These are phyloP conservation scores for Corythornis vintsioides DNA, from an alignment of 2,113 vertebrate genomes.

Conservation along the genomic window DNA sequence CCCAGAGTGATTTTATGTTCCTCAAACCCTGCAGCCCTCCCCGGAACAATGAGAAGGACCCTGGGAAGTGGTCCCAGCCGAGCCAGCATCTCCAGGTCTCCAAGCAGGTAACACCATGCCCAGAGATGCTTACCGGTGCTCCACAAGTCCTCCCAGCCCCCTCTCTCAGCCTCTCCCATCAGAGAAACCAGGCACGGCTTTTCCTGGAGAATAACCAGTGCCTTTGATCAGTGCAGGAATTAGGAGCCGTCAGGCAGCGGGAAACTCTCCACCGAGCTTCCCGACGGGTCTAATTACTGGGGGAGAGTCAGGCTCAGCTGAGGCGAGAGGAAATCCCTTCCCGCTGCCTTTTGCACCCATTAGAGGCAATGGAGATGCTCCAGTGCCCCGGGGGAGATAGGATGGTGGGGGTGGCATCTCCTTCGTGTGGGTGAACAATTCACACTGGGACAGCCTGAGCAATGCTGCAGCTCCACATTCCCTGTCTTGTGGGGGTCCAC, in stretches of 20 bases:
- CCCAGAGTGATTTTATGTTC: constrained; percentile 94
- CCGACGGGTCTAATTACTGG: neutral
- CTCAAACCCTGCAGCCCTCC: constrained; percentile 88
- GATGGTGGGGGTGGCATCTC: neutral
- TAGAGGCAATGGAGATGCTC: neutral
- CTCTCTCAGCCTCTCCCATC: neutral
- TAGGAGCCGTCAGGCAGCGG: neutral
- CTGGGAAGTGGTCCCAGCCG: constrained; percentile 73
- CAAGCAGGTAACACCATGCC: constrained; percentile 72
- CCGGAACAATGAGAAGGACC: constrained; percentile 84
- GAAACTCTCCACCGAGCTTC: neutral
- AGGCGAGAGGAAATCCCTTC: neutral
- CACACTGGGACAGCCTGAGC: neutral
- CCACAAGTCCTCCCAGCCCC: neutral
- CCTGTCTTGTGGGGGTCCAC: rapidly evolving
- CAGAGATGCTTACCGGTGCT: rapidly evolving
- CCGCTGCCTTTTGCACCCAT: neutral
- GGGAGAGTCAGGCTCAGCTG: neutral
- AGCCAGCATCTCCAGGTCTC: constrained; percentile 80
- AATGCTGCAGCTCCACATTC: rapidly evolving
- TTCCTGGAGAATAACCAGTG: neutral
- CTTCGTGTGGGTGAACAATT: neutral
- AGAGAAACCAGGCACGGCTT: neutral
- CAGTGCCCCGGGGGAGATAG: neutral
- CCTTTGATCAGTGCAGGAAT: constrained; percentile 40